Evolutionary conservation across 2,113 vertebrate species (phyloP).

Genomic region (Phyllopteryx taeniolatus): DNA sequence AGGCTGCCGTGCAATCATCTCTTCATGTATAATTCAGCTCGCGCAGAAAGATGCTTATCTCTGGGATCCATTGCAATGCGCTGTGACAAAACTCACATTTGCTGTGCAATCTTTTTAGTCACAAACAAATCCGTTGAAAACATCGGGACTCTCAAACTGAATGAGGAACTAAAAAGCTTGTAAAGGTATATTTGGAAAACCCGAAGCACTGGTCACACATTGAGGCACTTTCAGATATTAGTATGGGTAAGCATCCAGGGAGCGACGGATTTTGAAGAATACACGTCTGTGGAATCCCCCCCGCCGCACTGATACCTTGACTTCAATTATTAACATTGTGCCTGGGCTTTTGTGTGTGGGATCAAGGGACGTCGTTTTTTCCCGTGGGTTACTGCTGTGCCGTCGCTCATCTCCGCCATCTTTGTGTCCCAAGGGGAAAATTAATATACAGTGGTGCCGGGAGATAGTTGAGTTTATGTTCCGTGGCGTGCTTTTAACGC

Average conservation of each 20-base stretch:
- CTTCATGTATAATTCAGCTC: slow-evolving; percentile 19
- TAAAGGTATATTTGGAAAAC: not conserved
- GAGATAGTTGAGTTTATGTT: not conserved
- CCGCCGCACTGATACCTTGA: slow-evolving; percentile 12
- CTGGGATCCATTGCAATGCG: slow-evolving; percentile 10
- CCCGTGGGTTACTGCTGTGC: slow-evolving; percentile 8
- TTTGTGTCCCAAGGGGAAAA: slow-evolving; percentile 8
- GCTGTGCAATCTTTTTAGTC: slow-evolving; percentile 3
- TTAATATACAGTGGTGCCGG: not conserved
- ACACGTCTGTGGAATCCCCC: not conserved
- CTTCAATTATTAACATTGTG: slow-evolving; percentile 57
- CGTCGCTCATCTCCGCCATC: slow-evolving; percentile 16
- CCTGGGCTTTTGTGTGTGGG: slow-evolving; percentile 34
- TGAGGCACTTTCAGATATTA: not conserved
- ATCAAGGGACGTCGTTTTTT: slow-evolving; percentile 13
- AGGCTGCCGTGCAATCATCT: slow-evolving; percentile 5
- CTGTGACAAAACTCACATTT: slow-evolving; percentile 10
- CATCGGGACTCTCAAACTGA: not conserved
- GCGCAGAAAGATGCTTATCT: slow-evolving; percentile 22
- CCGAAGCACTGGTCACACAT: not conserved
- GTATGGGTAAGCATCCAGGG: not conserved
- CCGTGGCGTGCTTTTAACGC: too few relatives aligned
- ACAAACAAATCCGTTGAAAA: not conserved
- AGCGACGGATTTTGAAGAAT: not conserved
- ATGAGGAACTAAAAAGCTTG: not conserved